Evolutionary conservation across 2,113 vertebrate genomes (phyloP).

Genomic region (Eulacestoma nigropectus): DNA sequence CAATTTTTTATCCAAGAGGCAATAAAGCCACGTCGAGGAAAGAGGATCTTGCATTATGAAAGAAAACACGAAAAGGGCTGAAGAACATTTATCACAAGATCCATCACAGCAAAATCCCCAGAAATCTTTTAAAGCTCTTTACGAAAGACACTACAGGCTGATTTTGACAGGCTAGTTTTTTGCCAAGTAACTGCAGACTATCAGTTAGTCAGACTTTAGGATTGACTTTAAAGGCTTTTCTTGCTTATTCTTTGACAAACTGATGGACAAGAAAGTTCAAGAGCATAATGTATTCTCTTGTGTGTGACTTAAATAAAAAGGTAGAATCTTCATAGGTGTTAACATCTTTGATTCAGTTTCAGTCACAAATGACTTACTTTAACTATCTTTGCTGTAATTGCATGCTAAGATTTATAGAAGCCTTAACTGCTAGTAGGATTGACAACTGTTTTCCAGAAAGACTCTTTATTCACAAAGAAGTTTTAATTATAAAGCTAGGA

Average conservation of each 20-base stretch:
- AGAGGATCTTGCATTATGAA: not conserved
- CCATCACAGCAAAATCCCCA: not conserved
- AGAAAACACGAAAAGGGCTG: not conserved
- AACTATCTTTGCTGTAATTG: not conserved
- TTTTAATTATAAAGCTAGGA: not conserved
- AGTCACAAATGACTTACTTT: not conserved
- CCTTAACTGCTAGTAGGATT: not conserved
- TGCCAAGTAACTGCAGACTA: not conserved
- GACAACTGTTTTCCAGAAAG: not conserved
- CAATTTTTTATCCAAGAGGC: not conserved
- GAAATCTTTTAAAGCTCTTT: not conserved
- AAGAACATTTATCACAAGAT: not conserved
- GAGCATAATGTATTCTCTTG: not conserved
- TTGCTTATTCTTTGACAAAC: not conserved
- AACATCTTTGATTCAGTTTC: not conserved
- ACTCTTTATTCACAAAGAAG: not conserved
- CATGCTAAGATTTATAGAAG: not conserved
- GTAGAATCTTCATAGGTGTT: not conserved
- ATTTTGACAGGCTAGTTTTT: not conserved
- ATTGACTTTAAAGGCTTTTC: not conserved
- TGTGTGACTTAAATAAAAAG: not conserved
- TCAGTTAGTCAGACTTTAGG: not conserved
- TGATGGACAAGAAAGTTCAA: not conserved
- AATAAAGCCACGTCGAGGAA: not conserved
- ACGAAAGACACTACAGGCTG: not conserved